Percentiles rank a stretch among this genome's conserved stretches.
Evolutionary conservation across 2,888 invertebrate genomes (phyloP).

Genomic region (Heteromurus nitidus): DNA sequence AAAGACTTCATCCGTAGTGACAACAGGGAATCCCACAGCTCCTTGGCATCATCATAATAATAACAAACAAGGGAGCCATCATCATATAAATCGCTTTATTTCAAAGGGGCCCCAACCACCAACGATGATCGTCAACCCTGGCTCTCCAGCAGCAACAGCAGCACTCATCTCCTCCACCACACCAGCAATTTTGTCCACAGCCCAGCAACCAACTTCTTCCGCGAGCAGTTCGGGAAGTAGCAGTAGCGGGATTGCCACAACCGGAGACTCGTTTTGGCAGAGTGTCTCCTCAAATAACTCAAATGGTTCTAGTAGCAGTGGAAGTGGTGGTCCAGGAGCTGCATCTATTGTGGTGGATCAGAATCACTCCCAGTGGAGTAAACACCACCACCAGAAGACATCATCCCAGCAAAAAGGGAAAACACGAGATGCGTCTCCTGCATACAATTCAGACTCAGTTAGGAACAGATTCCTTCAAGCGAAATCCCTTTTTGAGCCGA

Average conservation of each 20-base stretch:
- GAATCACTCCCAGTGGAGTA: conserved; percentile 58
- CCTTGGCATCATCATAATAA: conserved; percentile 57
- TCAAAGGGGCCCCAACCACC: conserved; percentile 48
- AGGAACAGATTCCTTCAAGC: conserved; percentile 70
- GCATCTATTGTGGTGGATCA: conserved; percentile 55
- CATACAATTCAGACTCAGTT: conserved; percentile 55
- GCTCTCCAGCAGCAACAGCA: neutral
- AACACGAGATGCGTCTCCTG: conserved; percentile 34
- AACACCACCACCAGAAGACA: conserved; percentile 34
- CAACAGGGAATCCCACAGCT: conserved; percentile 34
- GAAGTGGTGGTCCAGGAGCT: conserved; percentile 30
- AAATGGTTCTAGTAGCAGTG: conserved; percentile 35
- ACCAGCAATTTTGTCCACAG: conserved; percentile 13
- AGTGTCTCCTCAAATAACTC: conserved; percentile 41
- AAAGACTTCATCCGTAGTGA: conserved; percentile 32
- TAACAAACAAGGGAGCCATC: conserved; percentile 54
- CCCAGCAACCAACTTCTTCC: conserved; percentile 50
- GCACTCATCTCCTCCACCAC: neutral
- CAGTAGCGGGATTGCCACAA: conserved; percentile 46
- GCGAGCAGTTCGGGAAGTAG: conserved; percentile 51
- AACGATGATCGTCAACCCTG: conserved; percentile 2
- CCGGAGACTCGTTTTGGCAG: conserved; percentile 56
- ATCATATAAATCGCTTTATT: conserved; percentile 60
- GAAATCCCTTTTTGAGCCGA: conserved; percentile 68
- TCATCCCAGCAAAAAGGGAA: conserved; percentile 24